Base-by-base conservation (phyloP, 1,140 invertebrate genomes). In the Heterodera schachtii region DNA sequence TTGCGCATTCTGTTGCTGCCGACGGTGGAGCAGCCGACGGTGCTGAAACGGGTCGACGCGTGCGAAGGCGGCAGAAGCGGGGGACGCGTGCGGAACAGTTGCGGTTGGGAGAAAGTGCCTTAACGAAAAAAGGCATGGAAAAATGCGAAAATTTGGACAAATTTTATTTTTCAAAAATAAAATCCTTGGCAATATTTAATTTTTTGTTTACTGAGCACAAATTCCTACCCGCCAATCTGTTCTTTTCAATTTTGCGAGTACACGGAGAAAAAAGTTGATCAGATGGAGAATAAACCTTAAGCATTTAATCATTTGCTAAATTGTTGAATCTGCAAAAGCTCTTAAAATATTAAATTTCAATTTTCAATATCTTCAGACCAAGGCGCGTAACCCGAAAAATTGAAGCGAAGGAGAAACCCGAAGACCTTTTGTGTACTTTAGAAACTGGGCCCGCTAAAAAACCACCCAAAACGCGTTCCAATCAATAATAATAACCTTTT, bases 231-330 rank as follows among this genome's bases (percentile, higher is more conserved):
- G 57, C 74, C 57, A 76, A 52, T 43, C 74, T 57, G 74, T 47
- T 52, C 49, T 76, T 76, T 41, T 60, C 74, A 57, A 76, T 44
- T 64, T 57, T 76, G 43, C 74, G 74, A 5, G 74, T 76, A 66
- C 74, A 76, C 19, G 74, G 74, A 21, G 74, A 76, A 6, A 76
- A 9, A 43, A 76, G 44, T 16, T 76, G 74, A 47, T 76, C 74
- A 8, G 74, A 76, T 7, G 74, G 74, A n/a, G 74, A 76, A 7
- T 43, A 76, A 76, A 76, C 74, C 74, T 76, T 11, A 19, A 52
- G 60, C 43, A 41, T 16, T 6, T 6, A 73, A 73, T 73, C n/a
- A 16, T 31, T 31, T 31, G 31, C 31, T n/a, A 31, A 31, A 31
- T 31, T 31, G 31, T 31, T 31, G 31, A 31, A 31, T 31, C 31